Evolutionary conservation across 2,113 vertebrate genomes (phyloP), one percentile per base, ranked within the genome.

Genomic region (Psittacus erithacus): DNA sequence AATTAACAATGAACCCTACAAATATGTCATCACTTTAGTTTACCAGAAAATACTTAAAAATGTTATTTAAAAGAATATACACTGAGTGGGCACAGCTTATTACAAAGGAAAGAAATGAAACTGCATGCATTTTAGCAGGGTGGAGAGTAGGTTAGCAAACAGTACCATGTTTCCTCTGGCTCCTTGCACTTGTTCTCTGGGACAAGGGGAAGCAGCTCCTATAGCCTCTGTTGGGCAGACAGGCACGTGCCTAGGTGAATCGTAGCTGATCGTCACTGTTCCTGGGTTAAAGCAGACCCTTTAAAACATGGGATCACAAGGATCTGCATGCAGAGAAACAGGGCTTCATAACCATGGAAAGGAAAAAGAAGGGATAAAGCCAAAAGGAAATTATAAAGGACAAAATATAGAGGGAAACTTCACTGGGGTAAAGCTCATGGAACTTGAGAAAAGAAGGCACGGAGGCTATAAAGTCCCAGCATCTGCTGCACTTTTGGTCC

Each of bases 1-100:
- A 97, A 97, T 97, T 97, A 97, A 97, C 97, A 97, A 89, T 92
- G 96, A 97, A 64, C 77, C 95, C 91, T 83, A 94, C 94, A 95
- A 97, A 97, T 89, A 94, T 97, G 96, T 96, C 95, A 96, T 78
- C 93, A 81, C 91, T 97, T 93, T 96, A 97, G 97, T 97, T 97
- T 97, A 96, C 93, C 28, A 20, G 91, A 91, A 97, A 97, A 97
- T 80, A 87, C 90, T 94, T 96, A 22, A 85, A 96, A 97, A 95
- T 96, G 95, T 92, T 96, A 93, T 94, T 96, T 96, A 94, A 94
- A 93, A 89, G 91, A 86, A 93, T 94, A 87, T 69, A 88, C 25
- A 71, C 92, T 81, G 25, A 43, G 50, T 94, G 90, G 90, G 94
- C 94, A 95, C 78, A 44, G 82, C 80, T 97, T 95, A 74, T 92